phyloP scores from a whole-genome alignment of 2,888 invertebrate species.

The Alloscopus bannaensis region DNA sequence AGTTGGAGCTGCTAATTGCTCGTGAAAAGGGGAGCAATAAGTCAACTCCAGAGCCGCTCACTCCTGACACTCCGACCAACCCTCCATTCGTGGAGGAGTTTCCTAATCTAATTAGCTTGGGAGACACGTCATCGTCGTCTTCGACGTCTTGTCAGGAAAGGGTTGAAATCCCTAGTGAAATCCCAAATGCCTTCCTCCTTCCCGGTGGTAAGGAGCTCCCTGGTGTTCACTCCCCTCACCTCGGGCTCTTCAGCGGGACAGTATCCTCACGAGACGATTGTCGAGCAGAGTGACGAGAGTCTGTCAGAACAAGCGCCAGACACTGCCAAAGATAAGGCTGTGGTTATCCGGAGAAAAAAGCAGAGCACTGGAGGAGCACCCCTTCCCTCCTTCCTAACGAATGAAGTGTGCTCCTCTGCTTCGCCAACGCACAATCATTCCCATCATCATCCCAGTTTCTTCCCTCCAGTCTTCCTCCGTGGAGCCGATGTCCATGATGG shows the following conservation, averaged over 20 bases:
- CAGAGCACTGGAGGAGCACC: background rate
- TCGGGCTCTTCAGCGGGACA: conserved; percentile 9
- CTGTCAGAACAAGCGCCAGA: conserved; percentile 36
- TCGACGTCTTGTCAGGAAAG: no score
- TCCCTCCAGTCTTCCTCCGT: conserved; percentile 28
- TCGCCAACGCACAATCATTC: conserved; percentile 5
- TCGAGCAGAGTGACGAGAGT: conserved; percentile 67
- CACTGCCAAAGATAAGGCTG: background rate
- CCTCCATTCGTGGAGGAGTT: background rate
- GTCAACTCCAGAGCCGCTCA: background rate
- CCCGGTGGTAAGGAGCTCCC: no score
- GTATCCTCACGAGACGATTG: conserved; percentile 65
- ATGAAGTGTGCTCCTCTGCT: background rate
- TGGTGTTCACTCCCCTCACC: no score
- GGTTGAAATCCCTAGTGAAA: no score
- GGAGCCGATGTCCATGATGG: conserved; percentile 47
- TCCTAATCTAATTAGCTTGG: no score
- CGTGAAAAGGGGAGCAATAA: conserved; percentile 49
- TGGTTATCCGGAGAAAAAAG: conserved; percentile 15
- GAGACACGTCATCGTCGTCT: no score
- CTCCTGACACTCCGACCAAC: conserved; percentile 19
- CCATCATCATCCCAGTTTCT: conserved; percentile 45
- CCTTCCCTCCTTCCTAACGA: conserved; percentile 20
- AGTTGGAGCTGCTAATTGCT: conserved; percentile 70
- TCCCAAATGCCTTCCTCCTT: no score